Percentiles rank a stretch among this genome's conserved stretches.
Evolutionary conservation across 2,797 vertebrate genomes (phyloP).

Genomic region (Fundulus diaphanus): DNA sequence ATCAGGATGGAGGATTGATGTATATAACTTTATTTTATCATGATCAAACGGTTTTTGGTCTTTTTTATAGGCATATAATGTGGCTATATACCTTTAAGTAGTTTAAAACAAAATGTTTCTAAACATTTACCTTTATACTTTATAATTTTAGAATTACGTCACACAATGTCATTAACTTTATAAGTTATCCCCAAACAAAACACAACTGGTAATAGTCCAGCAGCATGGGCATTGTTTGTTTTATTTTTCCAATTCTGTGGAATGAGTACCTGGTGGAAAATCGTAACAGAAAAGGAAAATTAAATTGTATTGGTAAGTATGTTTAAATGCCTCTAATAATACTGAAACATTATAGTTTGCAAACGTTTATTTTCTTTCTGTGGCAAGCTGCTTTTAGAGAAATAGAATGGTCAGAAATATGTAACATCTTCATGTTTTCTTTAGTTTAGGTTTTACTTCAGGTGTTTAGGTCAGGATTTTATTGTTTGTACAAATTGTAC

Average conservation of each 20-base stretch:
- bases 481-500: too few species aligned
- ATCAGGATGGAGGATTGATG: too few species aligned
- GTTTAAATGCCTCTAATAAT: not conserved
- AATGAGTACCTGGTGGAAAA: not conserved
- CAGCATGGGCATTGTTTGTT: not conserved
- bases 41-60: too few species aligned
- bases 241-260: not conserved
- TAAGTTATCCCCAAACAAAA: too few species aligned
- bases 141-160: too few species aligned
- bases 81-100: too few species aligned
- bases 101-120: too few species aligned
- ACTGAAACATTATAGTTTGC: not conserved
- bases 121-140: too few species aligned
- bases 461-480: not conserved
- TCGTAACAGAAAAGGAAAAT: not conserved
- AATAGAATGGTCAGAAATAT: not conserved
- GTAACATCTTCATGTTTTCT: not conserved
- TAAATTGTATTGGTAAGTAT: not conserved
- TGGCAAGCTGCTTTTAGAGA: not conserved
- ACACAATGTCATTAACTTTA: too few species aligned
- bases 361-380: not conserved
- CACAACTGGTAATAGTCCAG: too few species aligned
- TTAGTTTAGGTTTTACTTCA: not conserved
- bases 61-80: too few species aligned
- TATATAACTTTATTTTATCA: too few species aligned